Evolutionary conservation across 2,888 invertebrate genomes (phyloP).

Genomic region (Perizoma flavofasciatum): DNA sequence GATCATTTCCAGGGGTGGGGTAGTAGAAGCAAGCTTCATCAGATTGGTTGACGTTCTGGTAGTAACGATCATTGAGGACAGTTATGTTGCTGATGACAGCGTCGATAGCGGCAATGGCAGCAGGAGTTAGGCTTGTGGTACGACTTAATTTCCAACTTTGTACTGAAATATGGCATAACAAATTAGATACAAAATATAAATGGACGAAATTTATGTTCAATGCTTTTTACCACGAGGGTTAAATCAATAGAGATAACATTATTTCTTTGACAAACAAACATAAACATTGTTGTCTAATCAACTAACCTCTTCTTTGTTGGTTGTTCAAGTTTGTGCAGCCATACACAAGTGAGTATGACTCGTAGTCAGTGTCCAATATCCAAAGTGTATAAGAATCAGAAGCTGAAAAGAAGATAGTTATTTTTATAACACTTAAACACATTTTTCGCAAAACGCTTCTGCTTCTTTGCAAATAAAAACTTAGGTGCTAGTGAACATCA

Average conservation of each 20-base stretch:
- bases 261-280: too few relatives aligned
- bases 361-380: slow-evolving; percentile 83
- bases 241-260: too few relatives aligned
- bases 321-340: slow-evolving; percentile 75
- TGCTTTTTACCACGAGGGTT: too few relatives aligned
- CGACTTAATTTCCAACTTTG: slow-evolving; percentile 66
- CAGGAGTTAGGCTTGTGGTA: slow-evolving; percentile 30
- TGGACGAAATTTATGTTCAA: too few relatives aligned
- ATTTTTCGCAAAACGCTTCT: too few relatives aligned
- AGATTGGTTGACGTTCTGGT: slow-evolving; percentile 41
- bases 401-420: slow-evolving; percentile 39
- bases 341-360: slow-evolving; percentile 84
- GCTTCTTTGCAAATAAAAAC: too few relatives aligned
- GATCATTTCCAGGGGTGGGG: slow-evolving; percentile 46
- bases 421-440: neutral
- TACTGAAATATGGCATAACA: slow-evolving; percentile 43
- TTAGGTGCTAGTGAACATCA: too few relatives aligned
- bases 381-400: slow-evolving; percentile 43
- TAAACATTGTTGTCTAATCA: neutral
- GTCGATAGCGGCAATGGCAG: slow-evolving; percentile 37
- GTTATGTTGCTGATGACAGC: slow-evolving; percentile 32
- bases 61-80: slow-evolving; percentile 49
- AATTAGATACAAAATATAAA: too few relatives aligned
- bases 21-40: slow-evolving; percentile 62
- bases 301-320: slow-evolving; percentile 43